These are phyloP conservation scores for Ianthella basta DNA, from an alignment of 37 sponge, comb jelly and placozoan genomes.

Conservation along the genomic window DNA sequence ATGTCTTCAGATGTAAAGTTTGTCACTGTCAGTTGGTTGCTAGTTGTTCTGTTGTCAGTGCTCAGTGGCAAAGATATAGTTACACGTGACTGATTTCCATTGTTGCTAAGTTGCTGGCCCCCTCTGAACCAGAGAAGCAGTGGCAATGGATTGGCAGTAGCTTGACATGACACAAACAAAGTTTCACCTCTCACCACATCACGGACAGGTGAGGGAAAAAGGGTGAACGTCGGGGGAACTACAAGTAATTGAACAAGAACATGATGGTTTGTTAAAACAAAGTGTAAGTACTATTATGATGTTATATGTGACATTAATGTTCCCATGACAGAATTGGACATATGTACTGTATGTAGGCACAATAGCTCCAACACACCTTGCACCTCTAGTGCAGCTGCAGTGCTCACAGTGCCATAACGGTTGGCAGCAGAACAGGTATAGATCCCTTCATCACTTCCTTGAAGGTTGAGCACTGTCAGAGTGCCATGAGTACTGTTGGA, in stretches of 20 bases:
- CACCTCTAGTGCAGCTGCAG: neutral
- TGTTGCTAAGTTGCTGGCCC: neutral
- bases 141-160: neutral
- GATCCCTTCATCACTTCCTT: slow-evolving; percentile 17
- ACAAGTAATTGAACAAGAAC: neutral
- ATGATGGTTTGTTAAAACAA: neutral
- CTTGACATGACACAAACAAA: neutral
- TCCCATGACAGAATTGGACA: no score
- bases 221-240: neutral
- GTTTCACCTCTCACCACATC: neutral
- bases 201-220: neutral
- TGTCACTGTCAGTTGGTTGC: neutral
- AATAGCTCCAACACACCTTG: no score
- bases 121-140: neutral
- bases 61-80: no score
- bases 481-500: no score
- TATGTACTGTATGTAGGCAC: no score
- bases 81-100: neutral
- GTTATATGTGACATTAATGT: no score
- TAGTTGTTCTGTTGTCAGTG: neutral
- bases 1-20: neutral
- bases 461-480: no score
- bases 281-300: no score
- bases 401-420: neutral
- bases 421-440: neutral